A percentile compares a stretch with the other conserved stretches of the same genome.
Conservation (phyloP, 2,888 invertebrate species). For the Teinopalpus imperialis region DNA sequence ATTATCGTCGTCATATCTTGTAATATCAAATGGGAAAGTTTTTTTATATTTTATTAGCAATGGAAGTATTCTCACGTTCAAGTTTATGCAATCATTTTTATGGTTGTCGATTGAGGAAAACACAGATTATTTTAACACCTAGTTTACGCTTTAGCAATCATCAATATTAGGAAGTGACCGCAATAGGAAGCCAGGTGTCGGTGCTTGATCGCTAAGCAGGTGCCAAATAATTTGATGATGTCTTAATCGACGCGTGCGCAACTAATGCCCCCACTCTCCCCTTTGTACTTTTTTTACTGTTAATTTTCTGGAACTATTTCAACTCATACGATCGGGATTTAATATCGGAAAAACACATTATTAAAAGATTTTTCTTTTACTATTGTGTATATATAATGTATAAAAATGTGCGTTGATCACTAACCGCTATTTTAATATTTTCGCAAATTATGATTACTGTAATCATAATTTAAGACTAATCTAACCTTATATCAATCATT, state of each 20-base stretch:
- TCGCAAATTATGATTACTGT: too few relatives aligned
- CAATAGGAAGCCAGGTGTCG: slow-evolving; percentile 54
- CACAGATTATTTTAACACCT: slow-evolving; percentile 10
- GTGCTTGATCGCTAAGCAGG: slow-evolving; percentile 48
- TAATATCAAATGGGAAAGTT: not conserved
- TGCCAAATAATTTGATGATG: slow-evolving; percentile 53
- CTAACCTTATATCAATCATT: too few relatives aligned
- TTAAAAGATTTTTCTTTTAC: too few relatives aligned
- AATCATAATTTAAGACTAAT: too few relatives aligned
- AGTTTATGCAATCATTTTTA: slow-evolving; percentile 1
- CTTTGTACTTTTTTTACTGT: slow-evolving; percentile 38
- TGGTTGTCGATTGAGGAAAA: slow-evolving; percentile 6
- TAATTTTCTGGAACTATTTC: slow-evolving; percentile 57
- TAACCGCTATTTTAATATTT: too few relatives aligned
- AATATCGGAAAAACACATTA: not conserved
- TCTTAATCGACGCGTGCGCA: slow-evolving; percentile 70
- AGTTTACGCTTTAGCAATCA: slow-evolving; percentile 31
- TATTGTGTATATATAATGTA: too few relatives aligned
- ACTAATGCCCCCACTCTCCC: slow-evolving; percentile 44
- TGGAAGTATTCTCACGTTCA: slow-evolving; percentile 4
- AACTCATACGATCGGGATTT: slow-evolving; percentile 27
- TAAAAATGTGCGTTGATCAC: too few relatives aligned
- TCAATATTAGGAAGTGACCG: slow-evolving; percentile 38
- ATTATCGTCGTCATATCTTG: not conserved
- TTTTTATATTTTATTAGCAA: not conserved